These are phyloP conservation scores for Sebastes wilsoni DNA, from an alignment of 2,797 vertebrate species.

Conservation along the genomic window DNA sequence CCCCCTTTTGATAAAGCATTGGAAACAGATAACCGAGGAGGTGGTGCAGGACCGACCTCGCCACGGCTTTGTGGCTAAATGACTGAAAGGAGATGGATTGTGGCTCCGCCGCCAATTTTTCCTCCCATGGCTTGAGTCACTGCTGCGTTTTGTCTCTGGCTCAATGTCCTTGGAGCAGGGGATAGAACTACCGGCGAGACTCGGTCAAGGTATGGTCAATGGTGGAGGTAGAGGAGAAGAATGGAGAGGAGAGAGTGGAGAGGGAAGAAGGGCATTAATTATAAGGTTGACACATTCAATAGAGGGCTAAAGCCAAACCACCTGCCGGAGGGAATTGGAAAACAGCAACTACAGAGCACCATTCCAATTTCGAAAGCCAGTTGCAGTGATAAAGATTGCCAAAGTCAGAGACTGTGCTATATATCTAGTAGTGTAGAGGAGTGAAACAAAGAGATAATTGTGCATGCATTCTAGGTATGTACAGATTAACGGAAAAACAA, in stretches of 20 bases:
- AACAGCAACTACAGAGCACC: slow-evolving; percentile 47
- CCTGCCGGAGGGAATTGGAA: slow-evolving; percentile 64
- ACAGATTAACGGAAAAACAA: not conserved
- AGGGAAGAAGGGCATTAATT: slow-evolving; percentile 69
- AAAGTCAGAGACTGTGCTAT: slow-evolving; percentile 11
- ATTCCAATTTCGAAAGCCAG: slow-evolving; percentile 45
- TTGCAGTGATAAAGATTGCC: slow-evolving; percentile 45
- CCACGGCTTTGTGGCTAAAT: slow-evolving; percentile 59
- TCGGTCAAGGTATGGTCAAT: slow-evolving; percentile 50
- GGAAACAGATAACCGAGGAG: slow-evolving; percentile 74
- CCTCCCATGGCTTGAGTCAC: slow-evolving; percentile 40
- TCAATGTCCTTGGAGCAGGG: slow-evolving; percentile 60
- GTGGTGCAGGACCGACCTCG: slow-evolving; percentile 53
- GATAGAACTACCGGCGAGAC: slow-evolving; percentile 23
- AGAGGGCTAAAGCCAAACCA: slow-evolving; percentile 63
- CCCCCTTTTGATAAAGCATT: slow-evolving; percentile 66
- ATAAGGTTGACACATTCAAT: slow-evolving; percentile 71
- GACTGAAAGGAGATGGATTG: slow-evolving; percentile 70
- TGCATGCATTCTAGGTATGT: not conserved
- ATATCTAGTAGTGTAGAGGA: not conserved
- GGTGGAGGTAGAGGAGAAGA: slow-evolving; percentile 51
- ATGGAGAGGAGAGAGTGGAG: slow-evolving; percentile 38
- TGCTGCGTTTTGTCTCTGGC: slow-evolving; percentile 55
- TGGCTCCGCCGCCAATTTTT: slow-evolving; percentile 42
- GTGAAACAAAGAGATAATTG: not conserved